Base-by-base conservation (phyloP, 1,140 invertebrate species). In the Pogonomyrmex barbatus region DNA sequence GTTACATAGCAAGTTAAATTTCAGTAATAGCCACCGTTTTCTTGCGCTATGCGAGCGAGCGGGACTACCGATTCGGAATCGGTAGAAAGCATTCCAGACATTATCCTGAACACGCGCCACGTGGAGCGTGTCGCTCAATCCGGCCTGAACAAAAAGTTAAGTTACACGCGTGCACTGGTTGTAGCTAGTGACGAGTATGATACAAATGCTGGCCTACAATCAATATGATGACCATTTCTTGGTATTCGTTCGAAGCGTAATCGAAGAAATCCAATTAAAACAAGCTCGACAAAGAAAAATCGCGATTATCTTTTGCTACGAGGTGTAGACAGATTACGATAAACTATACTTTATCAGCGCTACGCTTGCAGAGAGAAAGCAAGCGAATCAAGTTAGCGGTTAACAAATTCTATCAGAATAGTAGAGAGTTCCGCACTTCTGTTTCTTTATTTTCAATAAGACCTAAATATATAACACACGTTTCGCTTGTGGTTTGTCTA, bases 111-210 rank as follows among this genome's bases (percentile, higher is more conserved):
- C 89, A 86, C 89, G 89, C 76, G 89, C 86, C 89, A 90, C 89
- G 89, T 90, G 89, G 87, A 90, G 89, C 89, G 84, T 91, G 89
- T 90, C 89, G 89, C 68, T 90, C 84, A 87, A 83, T 90, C 89
- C 89, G 63, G 79, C 30, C 65, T 33, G 70, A 76, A 88, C 86
- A 88, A 91, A 86, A 91, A 90, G 71, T 86, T 85, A 88, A 90
- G 56, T 87, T 24, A 47, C 82, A 73, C 79, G 60, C 67, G 87
- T 60, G 24, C 76, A 89, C 56, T 33, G 62, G 63, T 58, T 70
- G 65, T 77, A 56, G 88, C 68, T 70, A 81, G 77, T 54, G 79
- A 82, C 79, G 39, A 83, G 56, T 56, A 36, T 47, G 79, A 83
- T 83, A 60, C 52, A 62, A 75, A 50, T 39, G 45, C 54, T 83